phyloP scores from a whole-genome alignment of 2,797 vertebrate species.

The Acestrorhynchus altus region DNA sequence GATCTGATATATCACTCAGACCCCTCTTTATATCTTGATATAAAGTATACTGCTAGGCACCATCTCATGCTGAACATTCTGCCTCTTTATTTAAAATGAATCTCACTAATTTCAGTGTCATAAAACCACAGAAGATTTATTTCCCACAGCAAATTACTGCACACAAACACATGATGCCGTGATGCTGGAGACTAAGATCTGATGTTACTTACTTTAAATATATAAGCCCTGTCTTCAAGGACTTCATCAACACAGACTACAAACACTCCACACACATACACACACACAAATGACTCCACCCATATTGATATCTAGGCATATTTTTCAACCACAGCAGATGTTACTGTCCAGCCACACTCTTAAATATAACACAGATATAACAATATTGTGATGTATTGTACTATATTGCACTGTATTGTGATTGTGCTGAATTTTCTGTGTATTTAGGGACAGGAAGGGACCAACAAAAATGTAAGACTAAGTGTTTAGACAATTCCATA shows the following conservation, averaged over 20 bases:
- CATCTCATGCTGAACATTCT: too few relatives aligned
- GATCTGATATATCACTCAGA: too few relatives aligned
- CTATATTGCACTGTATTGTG: neutral
- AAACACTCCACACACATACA: neutral
- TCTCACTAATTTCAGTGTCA: neutral
- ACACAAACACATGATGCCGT: neutral
- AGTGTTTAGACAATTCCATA: neutral
- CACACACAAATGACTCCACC: constrained; percentile 29
- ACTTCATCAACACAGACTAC: neutral
- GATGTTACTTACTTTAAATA: constrained; percentile 5
- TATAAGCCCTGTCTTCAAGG: neutral
- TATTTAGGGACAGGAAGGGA: neutral
- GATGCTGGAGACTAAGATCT: neutral
- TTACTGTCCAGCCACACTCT: neutral
- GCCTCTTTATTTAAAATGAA: neutral
- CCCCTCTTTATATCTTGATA: too few relatives aligned
- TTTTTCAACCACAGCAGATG: neutral
- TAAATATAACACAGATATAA: neutral
- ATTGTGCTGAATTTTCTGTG: neutral
- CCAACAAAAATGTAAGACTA: neutral
- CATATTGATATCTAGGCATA: constrained; percentile 33
- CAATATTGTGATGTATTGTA: neutral
- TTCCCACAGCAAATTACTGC: constrained; percentile 1
- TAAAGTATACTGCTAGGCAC: too few relatives aligned
- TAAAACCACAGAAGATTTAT: constrained; percentile 15